Conservation (phyloP, 2,113 vertebrate genomes). For the Mormoops blainvillei region DNA sequence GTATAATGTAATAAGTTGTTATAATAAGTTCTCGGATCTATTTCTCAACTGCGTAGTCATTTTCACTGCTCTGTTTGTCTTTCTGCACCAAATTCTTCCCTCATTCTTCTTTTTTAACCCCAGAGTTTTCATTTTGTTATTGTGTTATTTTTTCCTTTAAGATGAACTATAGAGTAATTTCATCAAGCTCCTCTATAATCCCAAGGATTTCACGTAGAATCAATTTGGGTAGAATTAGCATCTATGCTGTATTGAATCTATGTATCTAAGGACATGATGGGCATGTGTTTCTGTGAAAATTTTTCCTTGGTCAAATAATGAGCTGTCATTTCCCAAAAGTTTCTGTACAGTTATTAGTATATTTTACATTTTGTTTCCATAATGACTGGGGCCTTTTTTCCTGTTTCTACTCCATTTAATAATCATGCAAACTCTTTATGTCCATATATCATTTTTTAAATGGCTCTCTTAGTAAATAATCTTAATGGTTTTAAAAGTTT, state of each 20-base stretch:
- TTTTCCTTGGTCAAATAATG: background rate
- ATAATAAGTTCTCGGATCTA: background rate
- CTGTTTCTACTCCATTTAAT: background rate
- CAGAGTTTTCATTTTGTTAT: background rate
- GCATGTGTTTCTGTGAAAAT: background rate
- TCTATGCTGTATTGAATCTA: background rate
- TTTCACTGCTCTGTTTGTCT: background rate
- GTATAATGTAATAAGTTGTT: conserved; percentile 27
- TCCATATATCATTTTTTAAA: background rate
- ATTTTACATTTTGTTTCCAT: background rate
- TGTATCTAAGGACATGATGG: background rate
- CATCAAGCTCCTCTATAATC: background rate
- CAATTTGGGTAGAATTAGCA: background rate
- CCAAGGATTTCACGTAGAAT: background rate
- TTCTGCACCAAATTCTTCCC: background rate
- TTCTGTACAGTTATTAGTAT: background rate
- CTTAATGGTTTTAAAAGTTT: background rate
- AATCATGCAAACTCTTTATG: background rate
- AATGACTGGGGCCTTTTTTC: background rate
- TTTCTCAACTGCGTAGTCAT: conserved; percentile 13
- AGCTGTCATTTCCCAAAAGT: background rate
- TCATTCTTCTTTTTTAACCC: background rate
- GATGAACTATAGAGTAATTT: background rate
- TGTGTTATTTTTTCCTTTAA: background rate
- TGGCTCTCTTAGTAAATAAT: background rate